Base-by-base conservation (phyloP, 1,140 invertebrate species). In the Nasonia longicornis region DNA sequence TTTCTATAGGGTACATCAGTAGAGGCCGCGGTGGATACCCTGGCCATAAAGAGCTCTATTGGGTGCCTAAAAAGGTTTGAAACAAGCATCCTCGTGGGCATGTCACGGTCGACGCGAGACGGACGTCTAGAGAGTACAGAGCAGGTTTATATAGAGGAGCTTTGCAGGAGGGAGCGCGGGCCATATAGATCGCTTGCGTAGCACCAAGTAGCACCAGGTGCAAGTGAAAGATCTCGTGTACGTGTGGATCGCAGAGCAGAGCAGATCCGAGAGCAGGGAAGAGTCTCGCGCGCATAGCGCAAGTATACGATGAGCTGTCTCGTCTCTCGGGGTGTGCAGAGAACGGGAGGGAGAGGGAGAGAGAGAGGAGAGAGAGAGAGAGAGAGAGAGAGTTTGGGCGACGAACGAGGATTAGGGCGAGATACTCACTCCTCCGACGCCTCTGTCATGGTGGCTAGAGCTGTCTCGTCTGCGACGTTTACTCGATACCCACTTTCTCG, bases 391-490 rank as follows among this genome's bases (percentile, higher is more conserved):
- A 72, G 48, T 72, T 70, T 20, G 70, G 35, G 38, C 45, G n/a
- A 2, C 69, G 69, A 70, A 10, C 26, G 14, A 2, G 7, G 71
- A 72, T 26, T 35, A n/a, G 85, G 10, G 12, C 64, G 64, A 29
- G 8, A 81, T 87, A 91, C 91, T 92, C 86, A 92, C 91, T 91
- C 90, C 85, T 92, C 91, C 84, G 87, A 89, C 86, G 89, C 86
- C 86, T 92, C 91, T 91, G 90, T 91, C 91, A 91, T 92, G 86
- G 86, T 92, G 86, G 86, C 87, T 90, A 83, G 87, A 87, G 83
- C 86, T 88, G 84, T 86, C 86, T 85, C 88, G 87, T 84, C 87
- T 85, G 85, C 88, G 87, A 84, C 86, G 85, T 87, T 89, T 90
- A 91, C 87, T 90, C 88, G 85, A 89, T 87, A 85, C 86, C 89